Evolutionary conservation across 2,888 invertebrate species (phyloP), one percentile per base, ranked within the genome.

Genomic region (Ryuthela nishihirai): DNA sequence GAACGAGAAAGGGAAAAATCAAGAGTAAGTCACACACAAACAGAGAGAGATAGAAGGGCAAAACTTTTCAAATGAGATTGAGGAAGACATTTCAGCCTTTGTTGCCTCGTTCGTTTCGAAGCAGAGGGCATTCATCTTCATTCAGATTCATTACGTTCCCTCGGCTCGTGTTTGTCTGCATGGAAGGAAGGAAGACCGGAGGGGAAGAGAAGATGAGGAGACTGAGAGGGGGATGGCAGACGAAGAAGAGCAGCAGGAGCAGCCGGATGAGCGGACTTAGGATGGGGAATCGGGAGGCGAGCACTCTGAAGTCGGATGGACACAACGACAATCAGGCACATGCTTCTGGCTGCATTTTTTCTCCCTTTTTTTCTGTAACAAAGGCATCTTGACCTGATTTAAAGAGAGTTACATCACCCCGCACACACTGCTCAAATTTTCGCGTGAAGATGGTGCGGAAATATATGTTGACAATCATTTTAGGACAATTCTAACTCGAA

Each of bases 41-140:
- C 7, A 12, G 12, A 29, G 12, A 29, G 12, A 29, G 29, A 29
- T 9, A 12, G 29, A 54, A 38, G 47, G 47, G 47, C 54, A 54
- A 49, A 55, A 55, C 55, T 55, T 55, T 55, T 55, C 55, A 55
- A 55, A 55, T 55, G 49, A 55, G 55, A 49, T 49, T 42, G 54
- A 41, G 54, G 26, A 36, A 54, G 47, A 54, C 48, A 48, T 54
- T 47, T 54, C 47, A 41, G 46, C 40, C 41, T 24, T 41, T 45
- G 34, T 53, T 46, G 54, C 39, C 32, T 18, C 15, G 42, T 54
- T 34, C 43, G 43, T 54, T 42, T 54, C 54, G 54, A 54, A 54
- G 43, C 42, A 54, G 54, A 41, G 38, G 48, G 49, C 55, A 55
- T 55, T 55, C 55, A 55, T 55, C 49, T 55, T 55, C 55, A 55